These are phyloP conservation scores for Montipora capricornis DNA, from an alignment of 64 coral and sea anemone species.

Conservation along the genomic window DNA sequence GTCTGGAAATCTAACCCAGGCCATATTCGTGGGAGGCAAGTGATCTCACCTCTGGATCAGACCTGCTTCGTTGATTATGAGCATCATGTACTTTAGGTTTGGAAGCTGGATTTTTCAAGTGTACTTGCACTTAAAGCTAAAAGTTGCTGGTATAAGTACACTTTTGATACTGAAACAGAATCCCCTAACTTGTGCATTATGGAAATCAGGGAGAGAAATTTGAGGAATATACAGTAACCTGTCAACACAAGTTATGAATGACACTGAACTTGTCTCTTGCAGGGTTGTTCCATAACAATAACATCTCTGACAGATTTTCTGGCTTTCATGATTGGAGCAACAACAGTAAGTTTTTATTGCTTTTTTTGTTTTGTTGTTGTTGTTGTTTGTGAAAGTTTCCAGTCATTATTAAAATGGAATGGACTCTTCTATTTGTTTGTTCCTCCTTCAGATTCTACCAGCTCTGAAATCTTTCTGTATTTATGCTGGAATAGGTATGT, in stretches of 20 bases:
- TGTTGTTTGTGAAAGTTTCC: too few species aligned
- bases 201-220: background rate
- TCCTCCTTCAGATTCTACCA: constrained; percentile 72
- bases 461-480: constrained; percentile 86
- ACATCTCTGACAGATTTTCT: constrained; percentile 87
- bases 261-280: background rate
- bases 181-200: background rate
- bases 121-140: too few species aligned
- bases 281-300: constrained; percentile 86
- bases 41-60: too few species aligned
- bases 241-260: background rate
- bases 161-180: background rate
- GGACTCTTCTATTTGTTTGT: background rate
- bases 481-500: constrained; percentile 87
- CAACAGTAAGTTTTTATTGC: constrained; percentile 44
- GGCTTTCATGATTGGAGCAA: constrained; percentile 86
- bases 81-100: too few species aligned
- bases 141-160: too few species aligned
- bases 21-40: too few species aligned
- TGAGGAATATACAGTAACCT: too few species aligned
- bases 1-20: too few species aligned
- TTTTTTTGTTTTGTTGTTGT: background rate
- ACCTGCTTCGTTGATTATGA: too few species aligned
- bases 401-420: background rate
- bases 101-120: too few species aligned